Base-by-base conservation (phyloP, 2,888 invertebrate genomes). In the Cheilosia scutellata region DNA sequence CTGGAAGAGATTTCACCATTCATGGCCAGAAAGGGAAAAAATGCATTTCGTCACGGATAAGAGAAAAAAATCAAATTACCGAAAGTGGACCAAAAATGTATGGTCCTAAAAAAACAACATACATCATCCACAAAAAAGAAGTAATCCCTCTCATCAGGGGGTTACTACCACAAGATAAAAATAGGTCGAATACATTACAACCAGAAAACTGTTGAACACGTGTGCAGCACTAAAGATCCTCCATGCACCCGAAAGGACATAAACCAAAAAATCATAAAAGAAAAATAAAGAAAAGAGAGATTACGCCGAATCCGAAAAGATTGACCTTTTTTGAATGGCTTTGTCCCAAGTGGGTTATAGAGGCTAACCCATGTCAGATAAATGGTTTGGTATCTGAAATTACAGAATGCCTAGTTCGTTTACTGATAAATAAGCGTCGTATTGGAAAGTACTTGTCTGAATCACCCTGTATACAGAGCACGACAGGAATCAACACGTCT, bases 321-420 rank as follows among this genome's bases (percentile, higher is more conserved):
- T 42, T 27, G 44, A 44, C 53, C 57, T 66, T 66, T 66, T 16
- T 66, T 49, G 20, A 75, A 63, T 63, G 49, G 51, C 29, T 31
- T 20, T 53, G 42, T 63, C 53, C 49, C 58, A 49, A 74, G 75
- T 74, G 78, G 83, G 83, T 79, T 75, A n/a, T n/a, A 70, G 57
- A 37, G 78, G 83, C 78, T 78, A 78, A 83, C 83, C 83, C 72
- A 77, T 55, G 47, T 42, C 49, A 63, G 83, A 83, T 83, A 83
- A 70, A 83, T 83, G 79, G 74, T 65, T 70, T 83, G 57, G 42
- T 72, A 11, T 62, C 7, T 42, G 58, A 75, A 74, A 42, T 0
- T 55, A 63, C 62, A 70, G 55, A 40, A 55, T 55, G 77, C 1
- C 42, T 27, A 27, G 5, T 25, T 27, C 5, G 33, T 13, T 6